phyloP scores from a whole-genome alignment of 1,140 invertebrate species.

The Zaprionus kolodkinae region DNA sequence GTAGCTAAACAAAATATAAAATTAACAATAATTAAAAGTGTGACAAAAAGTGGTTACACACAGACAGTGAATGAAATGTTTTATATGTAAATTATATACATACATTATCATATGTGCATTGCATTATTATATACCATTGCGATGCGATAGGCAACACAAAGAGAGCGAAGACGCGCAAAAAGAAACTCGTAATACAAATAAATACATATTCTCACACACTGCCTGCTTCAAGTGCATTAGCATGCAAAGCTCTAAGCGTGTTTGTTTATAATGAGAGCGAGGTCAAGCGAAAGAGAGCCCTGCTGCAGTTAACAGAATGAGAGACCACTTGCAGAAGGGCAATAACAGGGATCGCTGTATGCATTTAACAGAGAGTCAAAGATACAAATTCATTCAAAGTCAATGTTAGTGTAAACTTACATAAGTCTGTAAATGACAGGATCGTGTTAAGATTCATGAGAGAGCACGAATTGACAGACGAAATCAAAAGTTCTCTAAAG shows the following conservation, averaged over 20 bases:
- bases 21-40: constrained; percentile 39
- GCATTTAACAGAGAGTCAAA: neutral
- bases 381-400: neutral
- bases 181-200: constrained; percentile 22
- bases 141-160: constrained; percentile 7
- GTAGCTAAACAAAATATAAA: constrained; percentile 29
- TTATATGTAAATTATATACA: constrained; percentile 11
- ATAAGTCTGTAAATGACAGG: neutral
- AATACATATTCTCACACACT: neutral
- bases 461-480: neutral
- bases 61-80: constrained; percentile 1
- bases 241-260: constrained; percentile 27
- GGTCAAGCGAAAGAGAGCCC: neutral
- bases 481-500: constrained; percentile 30
- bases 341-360: constrained; percentile 7
- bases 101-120: neutral
- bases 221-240: constrained; percentile 25
- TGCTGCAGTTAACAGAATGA: constrained; percentile 17
- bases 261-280: constrained; percentile 37
- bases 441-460: neutral
- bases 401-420: neutral
- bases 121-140: constrained; percentile 3
- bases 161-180: constrained; percentile 28
- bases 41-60: constrained; percentile 11
- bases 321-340: constrained; percentile 15